Base-by-base conservation (phyloP, 1,140 invertebrate species). In the Drosophila varians region DNA sequence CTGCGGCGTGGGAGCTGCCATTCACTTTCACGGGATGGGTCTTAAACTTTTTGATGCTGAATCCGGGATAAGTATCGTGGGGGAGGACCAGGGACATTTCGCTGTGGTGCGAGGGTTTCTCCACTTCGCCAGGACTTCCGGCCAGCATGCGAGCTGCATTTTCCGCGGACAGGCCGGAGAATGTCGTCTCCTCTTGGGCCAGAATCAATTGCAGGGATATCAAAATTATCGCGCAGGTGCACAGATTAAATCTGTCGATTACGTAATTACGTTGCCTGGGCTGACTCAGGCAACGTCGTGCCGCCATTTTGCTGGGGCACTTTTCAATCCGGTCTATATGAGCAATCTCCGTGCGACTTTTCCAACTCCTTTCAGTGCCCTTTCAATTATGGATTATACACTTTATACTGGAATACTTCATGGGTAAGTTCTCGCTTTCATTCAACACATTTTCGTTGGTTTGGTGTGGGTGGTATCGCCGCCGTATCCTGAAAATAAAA, bases 41-140 rank as follows among this genome's bases (percentile, higher is more conserved):
- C 45, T 89, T 91, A 79, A 97, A 95, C 82, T 95, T 94, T 78
- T 94, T 96, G 68, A 97, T 94, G 87, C 95, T 95, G 91, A 95
- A 97, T 2, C 96, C 96, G 0, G 96, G 96, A 77, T 96, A 95
- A 40, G 96, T 94, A 76, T 97, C 96, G 91, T 97, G 95, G 9
- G 95, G 96, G 76, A 96, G 91, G 43, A 96, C 94, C 54, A 94
- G 53, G 11, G 90, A 91, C 77, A 91, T 79, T 34, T 89, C 80
- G 42, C 86, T 90, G 51, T 89, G 74, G 19, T 77, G 58, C 34
- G 42, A 31, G 1, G 68, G 25, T 8, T 38, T 66, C 18, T 68
- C 75, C 57, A 60, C 25, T 9, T 80, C 76, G 1, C 73, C 78
- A 11, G 77, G 83, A 72, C 73, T 87, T 3, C 89, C 89, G 9